Evolutionary conservation across 2,113 vertebrate species (phyloP).

Genomic region (Colius striatus): DNA sequence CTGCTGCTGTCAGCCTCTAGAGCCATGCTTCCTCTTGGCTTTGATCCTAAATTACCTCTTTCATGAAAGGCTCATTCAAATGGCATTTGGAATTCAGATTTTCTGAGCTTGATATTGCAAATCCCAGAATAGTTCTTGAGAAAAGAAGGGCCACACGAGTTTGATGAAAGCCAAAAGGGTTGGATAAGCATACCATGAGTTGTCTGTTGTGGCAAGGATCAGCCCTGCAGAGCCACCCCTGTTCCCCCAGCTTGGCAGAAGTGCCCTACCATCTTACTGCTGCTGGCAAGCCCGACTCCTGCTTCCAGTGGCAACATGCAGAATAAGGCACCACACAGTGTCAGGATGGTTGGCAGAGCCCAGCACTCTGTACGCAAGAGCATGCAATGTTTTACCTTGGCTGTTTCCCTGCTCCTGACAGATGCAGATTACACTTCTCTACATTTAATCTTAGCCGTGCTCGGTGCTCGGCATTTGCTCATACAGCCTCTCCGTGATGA

Average conservation of each 20-base stretch:
- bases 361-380: fast-evolving
- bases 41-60: slow-evolving; percentile 32
- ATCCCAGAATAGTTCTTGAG: not conserved
- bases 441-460: not conserved
- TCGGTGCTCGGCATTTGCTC: not conserved
- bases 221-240: not conserved
- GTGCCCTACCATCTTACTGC: not conserved
- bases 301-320: not conserved
- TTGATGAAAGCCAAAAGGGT: not conserved
- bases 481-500: not conserved
- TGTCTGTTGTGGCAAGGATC: not conserved
- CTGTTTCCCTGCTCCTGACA: not conserved
- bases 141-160: not conserved
- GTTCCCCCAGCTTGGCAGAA: not conserved
- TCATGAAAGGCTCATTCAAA: not conserved
- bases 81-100: not conserved
- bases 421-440: not conserved
- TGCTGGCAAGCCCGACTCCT: not conserved
- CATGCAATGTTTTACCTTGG: not conserved
- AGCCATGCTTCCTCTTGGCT: not conserved
- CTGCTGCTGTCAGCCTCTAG: not conserved
- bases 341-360: not conserved
- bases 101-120: not conserved
- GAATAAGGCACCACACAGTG: fast-evolving
- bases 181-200: not conserved